Percentiles rank a stretch among this genome's conserved stretches.
Conservation (phyloP, 2,113 vertebrate species). For the Ondatra zibethicus region DNA sequence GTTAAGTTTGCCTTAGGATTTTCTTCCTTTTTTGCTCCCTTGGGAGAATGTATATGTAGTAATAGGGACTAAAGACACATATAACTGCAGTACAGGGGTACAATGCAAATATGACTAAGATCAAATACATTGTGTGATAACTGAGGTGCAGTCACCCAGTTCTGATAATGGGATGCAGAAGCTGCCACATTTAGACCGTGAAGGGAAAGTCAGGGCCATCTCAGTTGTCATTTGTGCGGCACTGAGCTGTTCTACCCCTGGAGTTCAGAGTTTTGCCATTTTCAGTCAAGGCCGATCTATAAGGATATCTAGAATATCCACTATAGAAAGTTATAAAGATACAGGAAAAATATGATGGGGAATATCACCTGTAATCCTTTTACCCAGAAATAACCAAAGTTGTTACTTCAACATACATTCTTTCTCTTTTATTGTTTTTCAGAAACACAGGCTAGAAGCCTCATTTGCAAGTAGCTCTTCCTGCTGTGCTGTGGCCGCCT, state of each 20-base stretch:
- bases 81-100: not conserved
- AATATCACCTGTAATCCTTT: not conserved
- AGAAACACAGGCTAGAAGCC: not conserved
- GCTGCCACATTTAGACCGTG: not conserved
- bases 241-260: not conserved
- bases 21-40: not conserved
- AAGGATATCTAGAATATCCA: not conserved
- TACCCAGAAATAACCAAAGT: conserved; percentile 39
- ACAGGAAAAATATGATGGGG: not conserved
- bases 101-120: not conserved
- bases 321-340: conserved; percentile 16
- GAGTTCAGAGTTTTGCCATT: not conserved
- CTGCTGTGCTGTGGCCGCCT: not conserved
- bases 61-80: not conserved
- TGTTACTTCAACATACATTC: not conserved
- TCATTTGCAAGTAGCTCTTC: not conserved
- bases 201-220: not conserved
- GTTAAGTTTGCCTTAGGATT: not conserved
- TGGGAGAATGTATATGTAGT: not conserved
- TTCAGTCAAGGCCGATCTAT: not conserved
- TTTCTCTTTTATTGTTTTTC: conserved; percentile 19
- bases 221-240: not conserved
- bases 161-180: too few species aligned
- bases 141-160: not conserved
- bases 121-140: not conserved